Evolutionary conservation across 2,888 invertebrate species (phyloP).

Genomic region (Eutolmus rufibarbis): DNA sequence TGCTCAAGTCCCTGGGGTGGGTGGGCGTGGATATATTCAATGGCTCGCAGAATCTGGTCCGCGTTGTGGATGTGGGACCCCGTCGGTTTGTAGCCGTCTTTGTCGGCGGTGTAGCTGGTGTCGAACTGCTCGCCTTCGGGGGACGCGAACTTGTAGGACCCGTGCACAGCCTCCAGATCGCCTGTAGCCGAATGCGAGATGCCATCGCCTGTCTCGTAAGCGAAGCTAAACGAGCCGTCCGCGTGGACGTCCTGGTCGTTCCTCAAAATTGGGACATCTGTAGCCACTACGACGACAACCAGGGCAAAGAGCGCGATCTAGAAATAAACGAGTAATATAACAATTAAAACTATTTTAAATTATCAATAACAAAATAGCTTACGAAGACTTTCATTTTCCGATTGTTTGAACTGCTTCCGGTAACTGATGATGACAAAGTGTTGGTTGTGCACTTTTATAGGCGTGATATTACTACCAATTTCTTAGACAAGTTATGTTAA

Average conservation of each 20-base stretch:
- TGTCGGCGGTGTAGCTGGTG: background rate
- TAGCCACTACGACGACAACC: background rate
- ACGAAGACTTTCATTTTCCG: constrained; percentile 4
- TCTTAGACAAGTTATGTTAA: background rate
- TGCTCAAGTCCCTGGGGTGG: background rate
- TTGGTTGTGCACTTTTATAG: constrained; percentile 2
- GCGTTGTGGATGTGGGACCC: background rate
- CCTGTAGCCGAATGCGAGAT: constrained; percentile 5
- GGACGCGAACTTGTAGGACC: constrained; percentile 2
- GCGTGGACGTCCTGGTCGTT: background rate
- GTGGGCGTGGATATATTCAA: constrained; percentile 27
- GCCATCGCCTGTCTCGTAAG: constrained; percentile 30
- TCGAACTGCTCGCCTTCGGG: constrained; percentile 27
- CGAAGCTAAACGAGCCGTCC: constrained; percentile 9
- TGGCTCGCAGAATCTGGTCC: background rate
- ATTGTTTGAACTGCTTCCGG: background rate
- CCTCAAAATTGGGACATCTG: constrained; percentile 24
- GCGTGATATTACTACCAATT: background rate
- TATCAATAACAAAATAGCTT: background rate
- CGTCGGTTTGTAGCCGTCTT: background rate
- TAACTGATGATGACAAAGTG: background rate
- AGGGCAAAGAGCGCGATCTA: background rate
- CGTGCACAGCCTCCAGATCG: background rate
- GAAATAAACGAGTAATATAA: background rate
- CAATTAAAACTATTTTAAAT: background rate